phyloP scores from a whole-genome alignment of 2,113 vertebrate species.

The Bambusicola thoracicus region DNA sequence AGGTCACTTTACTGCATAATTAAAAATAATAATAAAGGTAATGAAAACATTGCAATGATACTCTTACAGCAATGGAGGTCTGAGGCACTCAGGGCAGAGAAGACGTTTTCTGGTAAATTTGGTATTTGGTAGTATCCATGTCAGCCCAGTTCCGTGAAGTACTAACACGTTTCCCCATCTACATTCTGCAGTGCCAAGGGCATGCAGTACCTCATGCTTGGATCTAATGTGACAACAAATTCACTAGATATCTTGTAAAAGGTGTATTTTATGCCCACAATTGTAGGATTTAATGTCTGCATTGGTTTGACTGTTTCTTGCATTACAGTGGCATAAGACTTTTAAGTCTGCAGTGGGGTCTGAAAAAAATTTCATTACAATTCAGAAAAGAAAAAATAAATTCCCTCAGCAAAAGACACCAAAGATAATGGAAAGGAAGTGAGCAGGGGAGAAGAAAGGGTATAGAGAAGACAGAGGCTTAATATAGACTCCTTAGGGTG shows the following conservation, averaged over 20 bases:
- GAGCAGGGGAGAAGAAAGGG: not conserved
- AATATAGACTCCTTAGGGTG: not conserved
- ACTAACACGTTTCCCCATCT: not conserved
- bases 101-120: constrained; percentile 54
- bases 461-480: not conserved
- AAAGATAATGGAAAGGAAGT: not conserved
- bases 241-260: constrained; percentile 51
- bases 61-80: constrained; percentile 74
- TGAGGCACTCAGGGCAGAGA: constrained; percentile 81
- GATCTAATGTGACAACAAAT: constrained; percentile 26
- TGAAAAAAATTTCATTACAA: not conserved
- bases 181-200: constrained; percentile 38
- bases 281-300: constrained; percentile 52
- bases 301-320: constrained; percentile 21
- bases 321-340: constrained; percentile 29
- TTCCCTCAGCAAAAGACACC: constrained; percentile 9
- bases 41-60: constrained; percentile 74
- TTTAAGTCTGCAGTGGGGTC: not conserved
- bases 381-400: constrained; percentile 2
- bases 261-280: constrained; percentile 42
- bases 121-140: constrained; percentile 12
- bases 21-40: constrained; percentile 73
- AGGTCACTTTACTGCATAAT: constrained; percentile 76
- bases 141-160: not conserved
- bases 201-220: not conserved